Evolutionary conservation across 2,888 invertebrate genomes (phyloP), one percentile per base, ranked within the genome.

Genomic region (Theretra japonica): DNA sequence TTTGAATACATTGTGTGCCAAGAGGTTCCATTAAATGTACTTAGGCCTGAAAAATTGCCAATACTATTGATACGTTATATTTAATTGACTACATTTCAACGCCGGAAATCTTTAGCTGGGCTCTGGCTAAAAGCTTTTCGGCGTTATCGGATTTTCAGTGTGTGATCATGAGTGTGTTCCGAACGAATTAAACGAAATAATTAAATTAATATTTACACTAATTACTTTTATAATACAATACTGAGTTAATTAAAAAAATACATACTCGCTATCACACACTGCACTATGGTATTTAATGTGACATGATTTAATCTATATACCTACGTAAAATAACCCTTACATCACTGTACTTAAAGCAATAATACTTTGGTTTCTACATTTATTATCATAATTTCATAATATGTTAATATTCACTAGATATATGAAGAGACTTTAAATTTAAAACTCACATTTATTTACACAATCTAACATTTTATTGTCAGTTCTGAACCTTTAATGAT

Each of bases 91-190:
- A 87, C 41, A 57, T 76, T 82, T 77, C 77, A 86, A 91, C 91
- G 91, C 92, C 91, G 74, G 87, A 93, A 94, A 93, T 84, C 92
- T 94, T 93, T 90, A 92, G 93, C 94, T 84, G 94, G 94, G 94
- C 94, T 94, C 94, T 71, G 77, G 92, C 92, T 90, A 74, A 93
- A 91, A 92, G 91, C 84, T 93, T 93, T 89, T 81, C 86, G 91
- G 93, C 92, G 90, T 91, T 80, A 73, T 76, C 75, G 73, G 71
- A 71, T 78, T 76, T 74, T 75, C 75, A 75, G 80, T 83, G 83
- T 84, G 82, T 85, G 83, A 86, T 84, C 78, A 82, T 72, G 50
- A 72, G 59, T 72, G 59, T 33, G 62, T 62, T 15, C 6, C 23
- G 41, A 65, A 48, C 48, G 48, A 65, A 41, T 41, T 11, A 23